Conservation (phyloP, 2,797 vertebrate genomes). For the Lindbergichthys nudifrons region DNA sequence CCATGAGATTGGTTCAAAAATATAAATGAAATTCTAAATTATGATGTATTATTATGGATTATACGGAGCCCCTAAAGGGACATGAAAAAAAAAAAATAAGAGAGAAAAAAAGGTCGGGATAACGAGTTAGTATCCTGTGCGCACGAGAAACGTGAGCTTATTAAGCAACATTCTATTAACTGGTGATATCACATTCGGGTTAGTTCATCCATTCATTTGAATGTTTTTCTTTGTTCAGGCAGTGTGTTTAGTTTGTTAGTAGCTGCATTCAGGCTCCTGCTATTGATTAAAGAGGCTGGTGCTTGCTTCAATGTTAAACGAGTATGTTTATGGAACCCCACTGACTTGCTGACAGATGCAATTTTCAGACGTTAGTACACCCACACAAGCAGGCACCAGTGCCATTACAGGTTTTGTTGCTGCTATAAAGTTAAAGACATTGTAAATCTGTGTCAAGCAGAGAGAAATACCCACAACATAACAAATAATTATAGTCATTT, state of each 20-base stretch:
- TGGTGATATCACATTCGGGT: background rate
- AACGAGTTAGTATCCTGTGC: too few species aligned
- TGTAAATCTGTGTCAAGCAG: background rate
- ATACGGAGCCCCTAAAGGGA: too few species aligned
- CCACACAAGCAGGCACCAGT: background rate
- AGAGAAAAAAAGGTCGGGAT: too few species aligned
- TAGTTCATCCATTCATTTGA: background rate
- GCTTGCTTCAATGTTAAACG: background rate
- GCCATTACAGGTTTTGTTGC: background rate
- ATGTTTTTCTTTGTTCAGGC: slow-evolving; percentile 6
- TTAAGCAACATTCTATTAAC: background rate
- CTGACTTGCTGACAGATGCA: slow-evolving; percentile 10
- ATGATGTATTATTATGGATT: too few species aligned
- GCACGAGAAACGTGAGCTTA: background rate
- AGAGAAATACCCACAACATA: background rate
- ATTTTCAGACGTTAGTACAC: background rate
- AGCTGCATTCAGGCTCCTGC: background rate
- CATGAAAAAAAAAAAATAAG: too few species aligned
- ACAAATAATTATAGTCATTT: background rate
- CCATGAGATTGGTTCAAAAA: too few species aligned
- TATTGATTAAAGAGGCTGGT: background rate
- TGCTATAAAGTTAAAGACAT: background rate
- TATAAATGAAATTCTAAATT: too few species aligned
- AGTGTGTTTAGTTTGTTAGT: background rate
- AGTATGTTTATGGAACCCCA: background rate